A percentile compares a stretch with the other conserved stretches of the same genome.
Conservation (phyloP, 2,113 vertebrate species). For the Cettia cetti region DNA sequence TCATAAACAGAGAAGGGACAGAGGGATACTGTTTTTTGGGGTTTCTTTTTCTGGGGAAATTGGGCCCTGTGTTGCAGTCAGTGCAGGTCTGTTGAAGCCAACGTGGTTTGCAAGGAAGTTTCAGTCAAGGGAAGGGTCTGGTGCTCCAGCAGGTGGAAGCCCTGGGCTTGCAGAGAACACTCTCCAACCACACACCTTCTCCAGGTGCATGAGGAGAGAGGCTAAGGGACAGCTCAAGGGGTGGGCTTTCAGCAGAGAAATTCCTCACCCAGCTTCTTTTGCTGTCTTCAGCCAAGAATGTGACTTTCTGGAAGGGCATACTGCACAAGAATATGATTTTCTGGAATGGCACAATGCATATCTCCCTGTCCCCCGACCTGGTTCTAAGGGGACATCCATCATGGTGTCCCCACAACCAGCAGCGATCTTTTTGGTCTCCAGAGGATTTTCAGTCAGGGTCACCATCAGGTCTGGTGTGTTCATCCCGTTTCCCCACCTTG, state of each 20-base stretch:
- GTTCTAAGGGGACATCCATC: not conserved
- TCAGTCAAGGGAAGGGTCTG: not conserved
- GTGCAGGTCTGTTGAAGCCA: not conserved
- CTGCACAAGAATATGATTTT: not conserved
- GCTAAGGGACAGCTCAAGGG: not conserved
- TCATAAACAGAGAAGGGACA: not conserved
- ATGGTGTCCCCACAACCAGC: accelerated
- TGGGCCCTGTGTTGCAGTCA: not conserved
- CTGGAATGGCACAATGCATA: not conserved
- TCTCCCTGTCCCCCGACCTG: not conserved
- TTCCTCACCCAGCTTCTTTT: not conserved
- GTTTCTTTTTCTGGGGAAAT: not conserved
- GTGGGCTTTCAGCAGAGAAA: not conserved
- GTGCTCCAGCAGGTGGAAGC: not conserved
- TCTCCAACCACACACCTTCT: not conserved
- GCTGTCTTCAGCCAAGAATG: not conserved
- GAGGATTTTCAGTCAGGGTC: not conserved
- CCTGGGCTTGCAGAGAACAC: not conserved
- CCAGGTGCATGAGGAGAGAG: not conserved
- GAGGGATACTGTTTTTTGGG: not conserved
- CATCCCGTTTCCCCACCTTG: not conserved
- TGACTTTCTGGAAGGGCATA: not conserved
- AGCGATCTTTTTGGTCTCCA: accelerated
- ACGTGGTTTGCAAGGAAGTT: not conserved
- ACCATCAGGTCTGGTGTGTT: not conserved